Evolutionary conservation across 2,797 vertebrate genomes (phyloP).

Genomic region (Scarus forsteni): DNA sequence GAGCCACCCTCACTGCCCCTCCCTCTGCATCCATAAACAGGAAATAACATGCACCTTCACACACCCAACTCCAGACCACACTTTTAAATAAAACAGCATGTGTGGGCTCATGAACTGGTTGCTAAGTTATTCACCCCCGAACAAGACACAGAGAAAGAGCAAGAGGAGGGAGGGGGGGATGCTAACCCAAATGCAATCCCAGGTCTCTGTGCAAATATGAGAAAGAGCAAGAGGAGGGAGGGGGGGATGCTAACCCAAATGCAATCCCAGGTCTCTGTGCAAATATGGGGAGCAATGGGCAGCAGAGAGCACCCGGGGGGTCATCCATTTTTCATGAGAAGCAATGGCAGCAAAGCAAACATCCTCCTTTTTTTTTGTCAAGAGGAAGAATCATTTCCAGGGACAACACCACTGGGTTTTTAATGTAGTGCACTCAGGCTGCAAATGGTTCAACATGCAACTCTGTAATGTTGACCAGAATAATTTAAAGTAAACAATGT

Average conservation of each 20-base stretch:
- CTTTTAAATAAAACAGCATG: slow-evolving; percentile 80
- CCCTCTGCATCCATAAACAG: slow-evolving; percentile 26
- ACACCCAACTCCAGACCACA: slow-evolving; percentile 46
- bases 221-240: slow-evolving; percentile 9
- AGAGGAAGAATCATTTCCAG: slow-evolving; percentile 60
- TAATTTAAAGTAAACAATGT: slow-evolving; percentile 12
- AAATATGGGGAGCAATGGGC: slow-evolving; percentile 69
- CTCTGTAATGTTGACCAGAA: slow-evolving; percentile 5
- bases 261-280: slow-evolving; percentile 64
- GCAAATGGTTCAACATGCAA: slow-evolving; percentile 19
- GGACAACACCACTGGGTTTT: slow-evolving; percentile 47
- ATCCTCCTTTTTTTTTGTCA: slow-evolving; percentile 71
- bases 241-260: slow-evolving; percentile 66
- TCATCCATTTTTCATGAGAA: slow-evolving; percentile 85
- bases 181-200: slow-evolving; percentile 71
- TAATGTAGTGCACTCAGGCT: slow-evolving; percentile 27
- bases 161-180: slow-evolving; percentile 38
- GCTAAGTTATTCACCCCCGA: slow-evolving; percentile 79
- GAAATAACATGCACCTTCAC: slow-evolving; percentile 45
- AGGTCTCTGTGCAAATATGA: slow-evolving; percentile 67
- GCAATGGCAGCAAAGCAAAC: slow-evolving; percentile 79
- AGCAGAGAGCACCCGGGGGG: slow-evolving; percentile 69
- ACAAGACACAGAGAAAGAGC: slow-evolving; percentile 41
- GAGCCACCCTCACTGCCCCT: neutral
- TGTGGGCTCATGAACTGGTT: slow-evolving; percentile 72